Base-by-base conservation (phyloP, 2,113 vertebrate genomes). In the Hippoglossus stenolepis region DNA sequence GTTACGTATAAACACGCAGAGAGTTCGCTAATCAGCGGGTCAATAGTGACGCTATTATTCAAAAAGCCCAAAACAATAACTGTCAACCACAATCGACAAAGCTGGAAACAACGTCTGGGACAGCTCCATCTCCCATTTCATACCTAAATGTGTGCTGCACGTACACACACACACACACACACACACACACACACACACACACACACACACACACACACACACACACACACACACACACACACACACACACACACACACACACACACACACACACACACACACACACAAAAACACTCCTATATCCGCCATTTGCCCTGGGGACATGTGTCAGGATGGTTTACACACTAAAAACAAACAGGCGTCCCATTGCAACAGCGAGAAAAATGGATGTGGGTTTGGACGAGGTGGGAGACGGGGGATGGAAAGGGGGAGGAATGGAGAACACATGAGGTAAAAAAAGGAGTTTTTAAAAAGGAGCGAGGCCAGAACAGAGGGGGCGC, bases 281-380 rank as follows among this genome's bases (percentile, higher is more conserved):
- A 53, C 10, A 53, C 47, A 24, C 5, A 21, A 6, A 45, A 20
- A 47, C 63, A 28, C 59, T 75, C 80, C 74, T 59, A 35, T 68
- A 82, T 75, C 73, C 62, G 62, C 79, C 75, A 58, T 83, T 69
- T 63, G 82, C 86, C 77, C 83, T 20, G 40, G 85, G 82, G 85
- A 85, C 15, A 7, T 56, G 88, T 84, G 85, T 87, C 84, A 85
- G 66, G 73, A 86, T 85, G 73, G 85, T 86, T 87, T 85, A 84
- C 83, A 51, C 75, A 81, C 87, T 78, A 68, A 85, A 89, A 91
- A 93, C 87, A 91, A 91, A 90, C 78, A 90, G 83, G 78, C 76
- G 20, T 90, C 76, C 75, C 59, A 43, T 78, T 80, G 80, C 85
- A 89, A 81, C 83, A 79, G 88, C 66, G 40, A 84, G 75, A 84